Evolutionary conservation across 2,797 vertebrate genomes (phyloP), one percentile per base, ranked within the genome.

Genomic region (Phataginus tricuspis): DNA sequence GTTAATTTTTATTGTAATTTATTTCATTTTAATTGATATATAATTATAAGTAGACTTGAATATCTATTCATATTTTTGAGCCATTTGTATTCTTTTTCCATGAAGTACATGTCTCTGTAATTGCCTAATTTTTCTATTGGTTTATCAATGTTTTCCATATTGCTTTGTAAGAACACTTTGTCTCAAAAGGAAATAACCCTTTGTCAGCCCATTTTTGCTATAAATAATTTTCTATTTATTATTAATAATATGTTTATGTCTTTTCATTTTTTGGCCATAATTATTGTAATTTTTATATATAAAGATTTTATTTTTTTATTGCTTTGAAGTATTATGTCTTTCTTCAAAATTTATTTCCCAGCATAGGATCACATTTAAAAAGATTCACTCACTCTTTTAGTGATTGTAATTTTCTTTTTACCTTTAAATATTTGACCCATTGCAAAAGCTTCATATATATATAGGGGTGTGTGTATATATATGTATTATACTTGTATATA

Each of bases 11-110:
- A 63, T 93, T 96, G 59, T 86, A 80, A 82, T 61, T 90, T 79
- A 80, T 87, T 89, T 75, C 27, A 63, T 93, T 96, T 66, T 86
- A 74, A 82, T 61, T 90, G 71, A 80, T 53, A 79, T 88, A 93
- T 91, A 37, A 71, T 71, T 83, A 55, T 77, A 86, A 74, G 15
- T 77, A 59, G 16, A 88, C 13, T 51, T 83, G 39, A 64, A 84
- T 78, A 66, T 37, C 37, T 68, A 18, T 77, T 86, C 31, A 83
- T 77, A 25, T 69, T 78, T 86, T 86, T 25, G 37, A 45, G 77
- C 31, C 53, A 25, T 86, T 86, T 68, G 13, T 66, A 18, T 55
- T 77, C 45, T 82, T 72, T 74, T 18, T 5, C 61, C 53, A 69
- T 75, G 39, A 68, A 93, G 49, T 66, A 90, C 9, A 79, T 57